Base-by-base conservation (phyloP, 1,140 invertebrate species). In the Lordiphosa clarofinis region DNA sequence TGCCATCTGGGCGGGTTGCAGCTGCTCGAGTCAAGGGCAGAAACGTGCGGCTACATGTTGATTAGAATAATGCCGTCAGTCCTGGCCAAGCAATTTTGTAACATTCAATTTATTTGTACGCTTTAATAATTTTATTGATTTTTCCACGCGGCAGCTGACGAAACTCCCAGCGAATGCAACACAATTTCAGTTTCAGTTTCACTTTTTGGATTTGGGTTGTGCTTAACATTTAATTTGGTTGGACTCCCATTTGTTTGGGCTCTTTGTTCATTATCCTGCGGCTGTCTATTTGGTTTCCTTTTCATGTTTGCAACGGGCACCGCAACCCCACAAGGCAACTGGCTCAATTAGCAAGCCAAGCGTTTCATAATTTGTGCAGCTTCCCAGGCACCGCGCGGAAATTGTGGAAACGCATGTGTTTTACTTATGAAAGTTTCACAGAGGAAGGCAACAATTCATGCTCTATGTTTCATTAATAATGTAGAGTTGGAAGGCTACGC, bases 51-150 rank as follows among this genome's bases (percentile, higher is more conserved):
- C 67, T 68, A 75, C 73, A 82, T 69, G 78, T 79, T 72, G 53
- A 72, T 69, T 73, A 56, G 40, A 66, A 58, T 57, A 84, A 64
- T 24, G 24, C 24, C 24, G 19, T 19, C 19, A 19, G 19, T 2
- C 19, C 19, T 28, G 24, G 24, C 7, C 28, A 58, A 39, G 44
- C 21, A 38, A 54, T 44, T 60, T 60, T 50, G 52, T 52, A 70
- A 66, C 42, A 46, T 13, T 49, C 63, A 71, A 73, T 82, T 82
- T 67, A 54, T 67, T 59, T 84, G 78, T 66, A 71, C 65, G 78
- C 79, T 75, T 84, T 69, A 78, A 78, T 84, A 84, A 84, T 73
- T 84, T 84, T 84, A 84, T 84, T 73, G 78, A 84, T 84, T 84
- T 82, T 84, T 78, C 64, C 62, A 47, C 62, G 28, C 48, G 59